phyloP scores from a whole-genome alignment of 2,888 invertebrate species.

The Perizoma affinitatum region DNA sequence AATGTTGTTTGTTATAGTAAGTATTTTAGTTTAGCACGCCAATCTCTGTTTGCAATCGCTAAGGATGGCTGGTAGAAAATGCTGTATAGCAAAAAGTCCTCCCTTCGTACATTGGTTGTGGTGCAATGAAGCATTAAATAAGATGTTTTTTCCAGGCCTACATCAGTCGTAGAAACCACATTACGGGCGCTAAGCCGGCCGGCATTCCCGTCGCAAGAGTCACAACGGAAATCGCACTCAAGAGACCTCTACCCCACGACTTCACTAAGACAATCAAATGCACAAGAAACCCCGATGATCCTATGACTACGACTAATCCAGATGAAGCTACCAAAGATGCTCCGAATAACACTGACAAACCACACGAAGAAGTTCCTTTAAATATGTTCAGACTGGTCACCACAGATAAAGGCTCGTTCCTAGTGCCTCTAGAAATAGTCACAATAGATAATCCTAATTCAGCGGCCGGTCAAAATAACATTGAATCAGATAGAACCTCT shows the following conservation, averaged over 20 bases:
- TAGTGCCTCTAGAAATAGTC: conserved; percentile 50
- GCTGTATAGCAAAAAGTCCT: too few relatives aligned
- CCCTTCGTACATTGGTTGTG: too few relatives aligned
- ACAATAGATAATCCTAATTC: conserved; percentile 27
- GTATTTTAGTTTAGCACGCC: too few relatives aligned
- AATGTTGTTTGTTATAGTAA: too few relatives aligned
- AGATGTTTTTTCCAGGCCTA: conserved; percentile 38
- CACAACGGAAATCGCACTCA: conserved; percentile 33
- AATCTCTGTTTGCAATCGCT: too few relatives aligned
- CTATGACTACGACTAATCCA: conserved; percentile 13
- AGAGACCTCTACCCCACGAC: conserved; percentile 57
- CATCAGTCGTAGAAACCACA: conserved; percentile 39
- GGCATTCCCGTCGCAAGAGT: conserved; percentile 55
- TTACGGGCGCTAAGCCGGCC: conserved; percentile 36
- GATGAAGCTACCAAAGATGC: too few relatives aligned
- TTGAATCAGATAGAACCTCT: too few relatives aligned
- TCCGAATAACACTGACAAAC: conserved; percentile 16
- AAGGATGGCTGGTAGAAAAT: too few relatives aligned
- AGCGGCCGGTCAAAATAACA: not conserved
- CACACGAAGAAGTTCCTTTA: conserved; percentile 2
- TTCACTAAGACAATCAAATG: conserved; percentile 52
- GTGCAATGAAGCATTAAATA: too few relatives aligned
- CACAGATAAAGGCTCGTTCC: conserved; percentile 42
- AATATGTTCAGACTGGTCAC: conserved; percentile 53
- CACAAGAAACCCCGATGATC: conserved; percentile 18